phyloP scores from a whole-genome alignment of 2,797 vertebrate genomes.

The Choloepus didactylus region DNA sequence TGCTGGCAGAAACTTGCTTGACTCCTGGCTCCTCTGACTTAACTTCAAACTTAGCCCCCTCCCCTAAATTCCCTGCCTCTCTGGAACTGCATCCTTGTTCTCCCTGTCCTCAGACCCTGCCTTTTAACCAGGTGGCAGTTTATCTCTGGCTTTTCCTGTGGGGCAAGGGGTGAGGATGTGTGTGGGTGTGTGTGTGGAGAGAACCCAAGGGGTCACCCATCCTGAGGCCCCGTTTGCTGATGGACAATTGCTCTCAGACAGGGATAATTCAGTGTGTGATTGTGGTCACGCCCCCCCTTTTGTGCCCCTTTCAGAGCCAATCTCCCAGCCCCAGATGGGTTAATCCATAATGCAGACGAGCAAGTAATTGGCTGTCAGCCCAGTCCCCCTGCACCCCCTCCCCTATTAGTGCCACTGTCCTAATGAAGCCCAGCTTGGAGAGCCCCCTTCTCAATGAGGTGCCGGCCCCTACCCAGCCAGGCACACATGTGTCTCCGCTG shows the following conservation, averaged over 20 bases:
- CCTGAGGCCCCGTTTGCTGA: conserved; percentile 92
- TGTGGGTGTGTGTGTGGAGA: background rate
- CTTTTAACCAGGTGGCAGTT: conserved; percentile 74
- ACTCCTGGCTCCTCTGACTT: conserved; percentile 40
- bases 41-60: background rate
- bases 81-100: background rate
- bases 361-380: conserved; percentile 92
- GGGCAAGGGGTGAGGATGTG: background rate
- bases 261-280: conserved; percentile 95
- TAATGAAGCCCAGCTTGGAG: conserved; percentile 99
- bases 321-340: conserved; percentile 96
- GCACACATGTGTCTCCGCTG: conserved; percentile 96
- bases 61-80: background rate
- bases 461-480: conserved; percentile 88
- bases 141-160: conserved; percentile 61
- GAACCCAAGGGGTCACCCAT: conserved; percentile 83
- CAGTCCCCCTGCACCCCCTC: conserved; percentile 89
- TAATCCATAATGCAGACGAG: conserved; percentile 98
- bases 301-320: conserved; percentile 95
- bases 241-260: conserved; percentile 93
- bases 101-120: background rate
- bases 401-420: conserved; percentile 92
- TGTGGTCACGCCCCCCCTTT: conserved; percentile 95
- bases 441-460: conserved; percentile 92
- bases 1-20: background rate